A percentile compares a stretch with the other conserved stretches of the same genome.
Evolutionary conservation across 2,888 invertebrate species (phyloP).

Genomic region (Gymnosoma rotundatum): DNA sequence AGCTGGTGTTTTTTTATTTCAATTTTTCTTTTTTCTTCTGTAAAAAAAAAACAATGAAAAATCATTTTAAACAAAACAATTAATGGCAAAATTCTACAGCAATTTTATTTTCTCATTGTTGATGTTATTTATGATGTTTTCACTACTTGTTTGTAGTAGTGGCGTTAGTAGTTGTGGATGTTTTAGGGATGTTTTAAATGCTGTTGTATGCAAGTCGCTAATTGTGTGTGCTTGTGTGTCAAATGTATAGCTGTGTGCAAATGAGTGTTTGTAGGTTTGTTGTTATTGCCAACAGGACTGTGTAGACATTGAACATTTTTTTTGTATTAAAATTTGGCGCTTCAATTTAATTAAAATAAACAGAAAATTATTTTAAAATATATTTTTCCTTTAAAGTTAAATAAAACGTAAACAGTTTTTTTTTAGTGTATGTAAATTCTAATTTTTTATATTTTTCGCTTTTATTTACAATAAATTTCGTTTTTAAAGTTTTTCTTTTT

Average conservation of each 20-base stretch:
- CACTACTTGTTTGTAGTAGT: constrained; percentile 15
- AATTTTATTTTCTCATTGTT: constrained; percentile 39
- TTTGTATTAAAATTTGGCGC: constrained; percentile 38
- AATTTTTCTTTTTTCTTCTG: constrained; percentile 1
- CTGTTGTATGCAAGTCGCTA: not conserved
- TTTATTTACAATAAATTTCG: no score
- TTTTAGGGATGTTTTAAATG: constrained; percentile 46
- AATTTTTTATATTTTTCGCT: no score
- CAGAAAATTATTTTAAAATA: constrained; percentile 3
- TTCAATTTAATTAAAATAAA: constrained; percentile 60
- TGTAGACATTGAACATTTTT: constrained; percentile 43
- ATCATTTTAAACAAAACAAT: constrained; percentile 68
- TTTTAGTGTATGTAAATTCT: no score
- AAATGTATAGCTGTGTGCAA: not conserved
- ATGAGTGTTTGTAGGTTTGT: constrained; percentile 8
- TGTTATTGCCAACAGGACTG: constrained; percentile 44
- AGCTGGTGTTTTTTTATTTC: constrained; percentile 46
- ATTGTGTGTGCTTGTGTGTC: not conserved
- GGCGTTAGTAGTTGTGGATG: constrained; percentile 9
- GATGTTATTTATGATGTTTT: constrained; percentile 40
- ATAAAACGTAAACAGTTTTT: no score
- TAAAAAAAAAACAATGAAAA: constrained; percentile 55
- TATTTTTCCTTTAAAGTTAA: not conserved
- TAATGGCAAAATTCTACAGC: constrained; percentile 62
- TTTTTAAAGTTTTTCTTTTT: no score